Evolutionary conservation across 2,888 invertebrate genomes (phyloP), one percentile per base, ranked within the genome.

Genomic region (Augochlorella aurata): DNA sequence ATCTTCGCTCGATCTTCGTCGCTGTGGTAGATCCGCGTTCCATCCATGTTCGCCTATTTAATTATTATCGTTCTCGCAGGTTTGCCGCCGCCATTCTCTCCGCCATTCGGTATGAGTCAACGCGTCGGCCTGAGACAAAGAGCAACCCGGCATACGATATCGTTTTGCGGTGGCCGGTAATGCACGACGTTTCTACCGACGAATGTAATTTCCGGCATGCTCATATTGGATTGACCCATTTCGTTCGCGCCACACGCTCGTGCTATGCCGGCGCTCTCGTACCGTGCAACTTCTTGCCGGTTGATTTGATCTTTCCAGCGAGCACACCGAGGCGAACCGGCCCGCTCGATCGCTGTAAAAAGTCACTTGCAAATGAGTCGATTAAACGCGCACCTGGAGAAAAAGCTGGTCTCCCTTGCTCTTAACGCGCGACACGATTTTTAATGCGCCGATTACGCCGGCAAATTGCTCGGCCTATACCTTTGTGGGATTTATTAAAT

Each of bases 21-120:
- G 29, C 58, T n/a, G 14, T 80, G 81, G 81, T 65, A 65, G 52
- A 24, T 21, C 12, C 21, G 5, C 12, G 21, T 54, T 12, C 65
- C 77, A 69, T 82, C 79, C 73, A 77, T 75, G 63, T 66, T 50
- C 44, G 74, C 58, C 77, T 79, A 84, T 84, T 38, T 85, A 79
- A 86, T 86, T 86, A 86, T 79, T 47, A 29, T 69, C n/a, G 18
- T 70, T 63, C 44, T 16, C 54, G 47, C 52, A 38, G 47, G 47
- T 47, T n/a, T 14, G 18, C 16, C 47, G 8, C 65, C 65, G 54
- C 77, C 77, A 74, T 52, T 81, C 49, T 65, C 65, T 12, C 77
- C 75, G 75, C 49, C 7, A 8, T 24, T 58, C 58, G 14, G 76
- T 61, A 65, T 82, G 86, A 85, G 79, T 81, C 79, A 86, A 83